Conservation (phyloP, 2,797 vertebrate species). For the Danio albolineatus region DNA sequence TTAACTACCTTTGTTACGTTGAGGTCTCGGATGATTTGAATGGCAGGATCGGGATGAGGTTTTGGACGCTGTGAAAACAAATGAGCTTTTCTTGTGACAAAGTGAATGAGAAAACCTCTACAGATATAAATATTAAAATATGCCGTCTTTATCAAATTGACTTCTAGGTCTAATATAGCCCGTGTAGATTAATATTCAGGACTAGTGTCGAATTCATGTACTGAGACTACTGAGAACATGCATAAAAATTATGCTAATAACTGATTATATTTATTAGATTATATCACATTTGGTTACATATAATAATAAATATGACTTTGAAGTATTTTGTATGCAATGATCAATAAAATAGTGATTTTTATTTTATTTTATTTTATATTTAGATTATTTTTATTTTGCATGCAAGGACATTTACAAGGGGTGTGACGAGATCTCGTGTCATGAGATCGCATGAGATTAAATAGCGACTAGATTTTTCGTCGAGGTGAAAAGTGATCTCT, state of each 20-base stretch:
- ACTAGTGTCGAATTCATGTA: background rate
- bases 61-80: constrained; percentile 58
- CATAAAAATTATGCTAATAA: background rate
- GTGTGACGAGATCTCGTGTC: too few relatives aligned
- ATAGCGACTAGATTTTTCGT: too few relatives aligned
- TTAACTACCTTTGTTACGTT: constrained; percentile 68
- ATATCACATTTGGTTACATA: background rate
- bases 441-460: too few relatives aligned
- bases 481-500: too few relatives aligned
- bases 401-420: too few relatives aligned
- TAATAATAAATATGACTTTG: background rate
- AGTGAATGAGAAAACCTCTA: constrained; percentile 61
- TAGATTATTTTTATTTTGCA: too few relatives aligned
- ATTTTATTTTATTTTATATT: too few relatives aligned
- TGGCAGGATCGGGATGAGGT: constrained; percentile 44
- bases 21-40: constrained; percentile 59
- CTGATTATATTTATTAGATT: background rate
- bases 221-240: background rate
- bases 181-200: background rate
- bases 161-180: background rate
- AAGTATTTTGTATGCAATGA: too few relatives aligned
- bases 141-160: constrained; percentile 2
- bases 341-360: too few relatives aligned
- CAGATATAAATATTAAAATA: constrained; percentile 67
- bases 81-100: constrained; percentile 60